phyloP scores from a whole-genome alignment of 2,113 vertebrate species.

The Muntiacus muntjak region DNA sequence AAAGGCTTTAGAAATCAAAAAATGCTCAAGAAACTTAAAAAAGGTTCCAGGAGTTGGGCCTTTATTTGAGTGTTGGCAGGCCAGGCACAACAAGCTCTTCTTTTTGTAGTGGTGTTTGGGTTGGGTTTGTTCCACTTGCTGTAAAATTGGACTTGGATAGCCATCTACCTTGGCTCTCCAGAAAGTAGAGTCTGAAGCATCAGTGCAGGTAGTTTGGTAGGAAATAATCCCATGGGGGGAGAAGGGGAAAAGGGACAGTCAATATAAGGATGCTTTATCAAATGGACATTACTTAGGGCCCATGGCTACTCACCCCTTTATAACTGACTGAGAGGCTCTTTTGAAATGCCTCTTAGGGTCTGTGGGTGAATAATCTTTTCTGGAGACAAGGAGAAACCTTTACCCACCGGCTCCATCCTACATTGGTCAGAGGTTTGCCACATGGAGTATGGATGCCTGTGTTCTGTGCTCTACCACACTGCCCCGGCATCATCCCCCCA shows the following conservation, averaged over 20 bases:
- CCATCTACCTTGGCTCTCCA: background rate
- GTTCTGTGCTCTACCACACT: background rate
- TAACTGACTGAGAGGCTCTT: background rate
- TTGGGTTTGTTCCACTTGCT: slow-evolving; percentile 10
- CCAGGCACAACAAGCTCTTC: background rate
- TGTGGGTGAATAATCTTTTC: background rate
- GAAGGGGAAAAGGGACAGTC: background rate
- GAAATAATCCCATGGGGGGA: background rate
- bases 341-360: slow-evolving; percentile 10
- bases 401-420: background rate
- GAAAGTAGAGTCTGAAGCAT: slow-evolving; percentile 11
- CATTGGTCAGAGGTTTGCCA: background rate
- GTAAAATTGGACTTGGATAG: background rate
- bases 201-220: background rate
- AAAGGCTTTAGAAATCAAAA: background rate
- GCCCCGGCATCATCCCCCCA: background rate
- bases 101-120: slow-evolving; percentile 1
- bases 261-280: background rate
- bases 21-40: background rate
- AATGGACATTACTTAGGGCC: background rate
- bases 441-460: background rate
- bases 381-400: slow-evolving; percentile 24
- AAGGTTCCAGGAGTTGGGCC: background rate
- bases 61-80: background rate
- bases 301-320: background rate